Conservation (phyloP, 2,113 vertebrate genomes). For the Rana temporaria region DNA sequence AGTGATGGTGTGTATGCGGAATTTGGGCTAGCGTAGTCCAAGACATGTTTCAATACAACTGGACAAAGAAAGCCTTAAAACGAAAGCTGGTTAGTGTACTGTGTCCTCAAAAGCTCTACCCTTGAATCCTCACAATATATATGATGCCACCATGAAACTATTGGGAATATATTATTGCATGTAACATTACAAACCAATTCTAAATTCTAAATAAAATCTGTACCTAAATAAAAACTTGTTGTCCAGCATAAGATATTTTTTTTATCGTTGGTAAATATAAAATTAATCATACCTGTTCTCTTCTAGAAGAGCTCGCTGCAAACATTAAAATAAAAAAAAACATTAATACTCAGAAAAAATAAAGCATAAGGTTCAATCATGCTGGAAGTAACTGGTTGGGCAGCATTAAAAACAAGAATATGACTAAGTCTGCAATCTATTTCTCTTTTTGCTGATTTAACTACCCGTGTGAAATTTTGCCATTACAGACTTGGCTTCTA, state of each 20-base stretch:
- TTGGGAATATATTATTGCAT: too few species aligned
- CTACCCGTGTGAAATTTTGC: neutral
- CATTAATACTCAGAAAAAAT: slow-evolving; percentile 37
- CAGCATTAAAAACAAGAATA: neutral
- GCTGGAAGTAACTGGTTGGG: slow-evolving; percentile 10
- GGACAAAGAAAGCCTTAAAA: too few species aligned
- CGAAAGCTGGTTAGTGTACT: too few species aligned
- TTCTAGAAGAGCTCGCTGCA: slow-evolving; percentile 78
- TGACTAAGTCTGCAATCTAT: neutral
- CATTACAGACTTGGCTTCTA: slow-evolving; percentile 3
- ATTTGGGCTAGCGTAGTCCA: too few species aligned
- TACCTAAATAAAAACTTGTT: neutral
- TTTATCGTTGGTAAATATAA: slow-evolving; percentile 22
- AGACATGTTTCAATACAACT: too few species aligned
- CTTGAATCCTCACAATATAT: neutral
- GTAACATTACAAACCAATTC: too few species aligned
- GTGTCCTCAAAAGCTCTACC: too few species aligned
- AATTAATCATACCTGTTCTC: slow-evolving; percentile 73
- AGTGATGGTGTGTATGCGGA: too few species aligned
- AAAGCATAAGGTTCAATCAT: slow-evolving; percentile 30
- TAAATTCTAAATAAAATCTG: neutral
- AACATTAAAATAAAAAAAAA: slow-evolving; percentile 61
- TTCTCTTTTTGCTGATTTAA: neutral
- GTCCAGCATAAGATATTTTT: slow-evolving; percentile 1
- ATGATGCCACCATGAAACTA: neutral